Evolutionary conservation across 2,797 vertebrate species (phyloP).

Genomic region (Eulemur mongoz): DNA sequence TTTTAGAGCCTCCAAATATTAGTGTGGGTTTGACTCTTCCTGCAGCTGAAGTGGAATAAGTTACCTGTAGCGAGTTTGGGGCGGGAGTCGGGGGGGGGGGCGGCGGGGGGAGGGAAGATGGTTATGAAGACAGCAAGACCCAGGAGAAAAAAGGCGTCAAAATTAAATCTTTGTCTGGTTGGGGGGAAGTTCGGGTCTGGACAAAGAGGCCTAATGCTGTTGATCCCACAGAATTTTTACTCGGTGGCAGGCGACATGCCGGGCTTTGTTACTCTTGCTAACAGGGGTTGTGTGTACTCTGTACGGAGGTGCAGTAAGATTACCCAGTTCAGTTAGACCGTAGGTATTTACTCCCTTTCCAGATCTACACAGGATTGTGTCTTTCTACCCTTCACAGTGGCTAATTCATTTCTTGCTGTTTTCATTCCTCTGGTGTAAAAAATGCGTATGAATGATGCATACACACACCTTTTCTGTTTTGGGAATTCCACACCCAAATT

Average conservation of each 20-base stretch:
- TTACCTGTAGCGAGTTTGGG: neutral
- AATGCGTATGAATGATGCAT: neutral
- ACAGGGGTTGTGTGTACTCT: neutral
- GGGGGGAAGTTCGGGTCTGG: neutral
- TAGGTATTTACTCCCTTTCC: neutral
- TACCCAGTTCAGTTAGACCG: neutral
- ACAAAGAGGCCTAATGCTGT: neutral
- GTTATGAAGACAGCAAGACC: neutral
- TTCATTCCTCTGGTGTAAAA: neutral
- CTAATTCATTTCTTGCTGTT: conserved; percentile 24
- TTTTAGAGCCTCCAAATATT: neutral
- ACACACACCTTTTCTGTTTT: conserved; percentile 22
- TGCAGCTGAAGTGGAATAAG: neutral
- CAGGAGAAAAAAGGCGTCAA: neutral
- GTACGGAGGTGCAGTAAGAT: neutral
- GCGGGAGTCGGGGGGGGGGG: too few relatives aligned
- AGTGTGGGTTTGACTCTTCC: neutral
- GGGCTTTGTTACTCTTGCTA: conserved; percentile 46
- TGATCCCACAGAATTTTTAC: conserved; percentile 6
- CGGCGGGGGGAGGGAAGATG: neutral
- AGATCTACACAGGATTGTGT: neutral
- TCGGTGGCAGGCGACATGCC: neutral
- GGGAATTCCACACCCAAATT: conserved; percentile 65
- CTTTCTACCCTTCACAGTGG: neutral
- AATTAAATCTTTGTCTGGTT: neutral